Percentiles rank a stretch among this genome's conserved stretches.
These are phyloP conservation scores for Petrophora chlorosata DNA, from an alignment of 2,888 invertebrate species.

Conservation along the genomic window DNA sequence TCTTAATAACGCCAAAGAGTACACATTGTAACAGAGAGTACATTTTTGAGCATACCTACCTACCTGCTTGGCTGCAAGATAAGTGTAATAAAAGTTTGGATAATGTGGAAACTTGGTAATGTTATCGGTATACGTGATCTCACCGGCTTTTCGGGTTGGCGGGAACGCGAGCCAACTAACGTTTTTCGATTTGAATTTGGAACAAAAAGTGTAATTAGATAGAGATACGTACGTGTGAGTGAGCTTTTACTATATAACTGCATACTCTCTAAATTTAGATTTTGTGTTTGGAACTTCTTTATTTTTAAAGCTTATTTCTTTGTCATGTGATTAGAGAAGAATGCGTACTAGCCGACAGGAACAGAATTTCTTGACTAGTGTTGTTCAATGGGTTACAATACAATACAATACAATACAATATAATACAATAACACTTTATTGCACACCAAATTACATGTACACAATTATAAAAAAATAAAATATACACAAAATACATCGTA, in stretches of 20 bases:
- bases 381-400: too few relatives aligned
- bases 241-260: constrained; percentile 29
- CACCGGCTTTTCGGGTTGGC: constrained; percentile 69
- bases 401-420: too few relatives aligned
- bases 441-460: too few relatives aligned
- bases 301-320: too few relatives aligned
- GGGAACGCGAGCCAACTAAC: constrained; percentile 56
- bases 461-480: too few relatives aligned
- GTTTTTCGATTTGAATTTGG: constrained; percentile 60
- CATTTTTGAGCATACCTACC: constrained; percentile 68
- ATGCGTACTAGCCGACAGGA: too few relatives aligned
- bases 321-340: too few relatives aligned
- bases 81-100: constrained; percentile 81
- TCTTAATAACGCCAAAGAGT: constrained; percentile 29
- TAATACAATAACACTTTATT: too few relatives aligned
- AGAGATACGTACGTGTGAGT: constrained; percentile 38
- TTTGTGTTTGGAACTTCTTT: too few relatives aligned
- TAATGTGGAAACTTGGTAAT: constrained; percentile 82
- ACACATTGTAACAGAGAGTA: constrained; percentile 44
- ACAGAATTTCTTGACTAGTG: too few relatives aligned
- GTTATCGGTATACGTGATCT: constrained; percentile 83
- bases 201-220: constrained; percentile 60
- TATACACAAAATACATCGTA: too few relatives aligned
- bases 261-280: too few relatives aligned
- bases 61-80: constrained; percentile 67